These are phyloP conservation scores for Rhynchotus rufescens DNA, from an alignment of 2,797 vertebrate genomes.

Conservation along the genomic window DNA sequence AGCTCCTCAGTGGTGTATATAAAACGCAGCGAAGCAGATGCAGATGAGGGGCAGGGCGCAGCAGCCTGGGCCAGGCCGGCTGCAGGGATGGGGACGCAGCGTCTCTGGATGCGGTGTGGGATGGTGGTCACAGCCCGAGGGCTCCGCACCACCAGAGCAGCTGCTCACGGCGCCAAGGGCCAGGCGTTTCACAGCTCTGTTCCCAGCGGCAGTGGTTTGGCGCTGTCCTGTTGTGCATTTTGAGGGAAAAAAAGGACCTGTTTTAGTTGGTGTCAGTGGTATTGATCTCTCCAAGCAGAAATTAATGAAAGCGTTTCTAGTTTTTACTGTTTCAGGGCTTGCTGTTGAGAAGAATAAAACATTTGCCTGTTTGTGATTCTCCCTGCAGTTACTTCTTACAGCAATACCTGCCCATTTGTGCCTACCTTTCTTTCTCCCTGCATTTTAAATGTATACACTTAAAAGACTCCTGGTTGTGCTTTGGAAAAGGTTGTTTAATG, in stretches of 20 bases:
- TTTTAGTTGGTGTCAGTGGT: background rate
- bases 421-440: background rate
- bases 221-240: background rate
- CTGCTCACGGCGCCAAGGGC: background rate
- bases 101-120: no score
- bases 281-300: constrained; percentile 20
- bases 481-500: background rate
- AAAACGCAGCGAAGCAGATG: rapidly evolving
- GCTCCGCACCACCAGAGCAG: no score
- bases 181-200: background rate
- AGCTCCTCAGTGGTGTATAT: background rate
- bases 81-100: no score
- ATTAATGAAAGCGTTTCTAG: constrained; percentile 8
- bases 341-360: background rate
- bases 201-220: background rate
- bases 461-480: background rate
- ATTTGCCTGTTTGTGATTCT: background rate
- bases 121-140: no score
- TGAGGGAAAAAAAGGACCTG: background rate
- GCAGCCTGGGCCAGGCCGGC: background rate
- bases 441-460: background rate
- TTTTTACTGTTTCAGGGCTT: background rate
- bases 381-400: background rate
- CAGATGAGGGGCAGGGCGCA: background rate
- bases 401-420: background rate